A percentile compares a stretch with the other conserved stretches of the same genome.
phyloP scores from a whole-genome alignment of 2,888 invertebrate genomes.

The Leucophenga montana region DNA sequence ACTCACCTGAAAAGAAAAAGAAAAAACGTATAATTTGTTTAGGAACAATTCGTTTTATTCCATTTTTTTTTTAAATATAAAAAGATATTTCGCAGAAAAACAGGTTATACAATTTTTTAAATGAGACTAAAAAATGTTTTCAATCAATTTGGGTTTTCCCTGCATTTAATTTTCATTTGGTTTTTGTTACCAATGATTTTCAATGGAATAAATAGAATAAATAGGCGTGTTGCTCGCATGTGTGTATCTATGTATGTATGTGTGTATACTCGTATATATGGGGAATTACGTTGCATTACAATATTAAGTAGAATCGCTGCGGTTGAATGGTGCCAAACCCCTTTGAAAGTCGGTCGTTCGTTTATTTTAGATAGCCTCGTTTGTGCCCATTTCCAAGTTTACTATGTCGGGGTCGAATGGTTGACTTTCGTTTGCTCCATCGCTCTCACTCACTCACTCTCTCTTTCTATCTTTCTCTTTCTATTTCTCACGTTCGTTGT shows the following conservation, averaged over 20 bases:
- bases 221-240: too few species aligned
- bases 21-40: slow-evolving; percentile 30
- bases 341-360: slow-evolving; percentile 18
- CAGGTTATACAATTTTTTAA: slow-evolving; percentile 25
- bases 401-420: slow-evolving; percentile 64
- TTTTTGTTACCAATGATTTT: slow-evolving; percentile 41
- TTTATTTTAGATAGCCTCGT: slow-evolving; percentile 48
- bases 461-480: too few species aligned
- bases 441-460: not conserved
- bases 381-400: slow-evolving; percentile 59
- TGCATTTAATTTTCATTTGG: slow-evolving; percentile 21
- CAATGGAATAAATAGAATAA: not conserved
- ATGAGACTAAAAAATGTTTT: not conserved
- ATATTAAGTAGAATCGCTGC: not conserved
- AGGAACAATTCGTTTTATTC: not conserved
- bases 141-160: slow-evolving; percentile 37
- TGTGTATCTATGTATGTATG: too few species aligned
- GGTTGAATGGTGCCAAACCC: not conserved
- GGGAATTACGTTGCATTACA: not conserved
- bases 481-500: too few species aligned
- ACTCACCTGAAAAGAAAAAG: slow-evolving; percentile 52
- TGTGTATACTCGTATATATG: too few species aligned
- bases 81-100: slow-evolving; percentile 33
- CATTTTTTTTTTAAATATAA: not conserved
- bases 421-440: slow-evolving; percentile 49